These are phyloP conservation scores for Neotoxoptera formosana DNA, from an alignment of 1,140 invertebrate genomes.

Conservation along the genomic window DNA sequence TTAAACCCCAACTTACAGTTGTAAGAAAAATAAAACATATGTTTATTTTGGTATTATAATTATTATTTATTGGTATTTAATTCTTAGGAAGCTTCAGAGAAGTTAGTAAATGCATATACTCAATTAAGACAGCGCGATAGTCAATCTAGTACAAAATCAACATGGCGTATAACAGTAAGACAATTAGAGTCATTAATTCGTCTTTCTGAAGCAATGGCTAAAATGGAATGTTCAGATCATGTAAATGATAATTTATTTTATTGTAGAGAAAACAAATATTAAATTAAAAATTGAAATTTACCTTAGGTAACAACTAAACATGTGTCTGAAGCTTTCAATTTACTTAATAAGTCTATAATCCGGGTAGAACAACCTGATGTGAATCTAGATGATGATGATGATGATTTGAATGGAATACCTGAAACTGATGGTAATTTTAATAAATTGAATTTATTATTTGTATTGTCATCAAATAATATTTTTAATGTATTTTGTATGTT, in stretches of 20 bases:
- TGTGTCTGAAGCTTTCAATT: constrained; percentile 89
- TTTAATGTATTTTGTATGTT: not conserved
- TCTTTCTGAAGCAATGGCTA: constrained; percentile 94
- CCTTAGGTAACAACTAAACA: constrained; percentile 76
- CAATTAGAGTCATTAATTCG: constrained; percentile 98
- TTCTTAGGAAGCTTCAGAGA: constrained; percentile 77
- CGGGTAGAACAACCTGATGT: constrained; percentile 98
- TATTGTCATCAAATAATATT: not conserved
- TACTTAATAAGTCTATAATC: constrained; percentile 98
- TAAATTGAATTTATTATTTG: not conserved
- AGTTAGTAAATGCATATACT: constrained; percentile 90
- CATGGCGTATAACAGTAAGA: constrained; percentile 98
- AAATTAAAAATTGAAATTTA: constrained; percentile 35
- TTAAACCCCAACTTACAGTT: constrained; percentile 89
- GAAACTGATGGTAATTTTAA: constrained; percentile 51
- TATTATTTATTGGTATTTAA: not conserved
- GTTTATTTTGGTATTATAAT: not conserved
- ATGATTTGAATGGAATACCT: constrained; percentile 60
- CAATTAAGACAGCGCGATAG: constrained; percentile 84
- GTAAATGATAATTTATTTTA: constrained; percentile 66
- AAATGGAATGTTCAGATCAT: constrained; percentile 91
- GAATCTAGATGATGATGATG: constrained; percentile 79
- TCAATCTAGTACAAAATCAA: constrained; percentile 73
- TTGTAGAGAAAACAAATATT: constrained; percentile 1
- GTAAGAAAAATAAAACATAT: constrained; percentile 61